phyloP scores from a whole-genome alignment of 2,113 vertebrate species.

The Pomatorhinus ruficollis region DNA sequence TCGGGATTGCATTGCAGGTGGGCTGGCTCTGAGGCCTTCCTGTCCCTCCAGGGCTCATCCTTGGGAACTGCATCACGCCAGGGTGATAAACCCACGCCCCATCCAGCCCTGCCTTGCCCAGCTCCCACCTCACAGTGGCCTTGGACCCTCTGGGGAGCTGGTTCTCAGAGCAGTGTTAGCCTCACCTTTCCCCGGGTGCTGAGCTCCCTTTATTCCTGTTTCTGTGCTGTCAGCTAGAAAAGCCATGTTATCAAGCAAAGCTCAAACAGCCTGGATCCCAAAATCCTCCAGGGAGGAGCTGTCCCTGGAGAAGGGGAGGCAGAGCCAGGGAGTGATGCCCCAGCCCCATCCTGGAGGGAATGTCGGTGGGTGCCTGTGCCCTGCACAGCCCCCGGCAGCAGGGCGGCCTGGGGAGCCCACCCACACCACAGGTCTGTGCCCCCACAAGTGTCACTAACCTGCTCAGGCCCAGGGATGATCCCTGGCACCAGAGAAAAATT shows the following conservation, averaged over 20 bases:
- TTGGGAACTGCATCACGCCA: neutral
- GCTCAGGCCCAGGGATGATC: neutral
- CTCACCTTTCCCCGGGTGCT: rapidly evolving
- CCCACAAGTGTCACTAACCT: neutral
- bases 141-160: neutral
- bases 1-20: rapidly evolving
- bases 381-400: rapidly evolving
- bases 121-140: neutral
- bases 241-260: neutral
- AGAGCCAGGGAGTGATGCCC: neutral
- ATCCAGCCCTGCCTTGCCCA: neutral
- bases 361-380: rapidly evolving
- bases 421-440: neutral
- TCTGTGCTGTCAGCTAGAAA: neutral
- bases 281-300: neutral
- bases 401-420: neutral
- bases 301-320: neutral
- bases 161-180: rapidly evolving
- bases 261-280: neutral
- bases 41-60: neutral
- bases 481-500: rapidly evolving
- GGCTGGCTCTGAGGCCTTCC: neutral
- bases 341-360: rapidly evolving
- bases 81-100: neutral
- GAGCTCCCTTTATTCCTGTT: neutral